phyloP scores from a whole-genome alignment of 2,888 invertebrate genomes.

The Cyclophora albipunctata region DNA sequence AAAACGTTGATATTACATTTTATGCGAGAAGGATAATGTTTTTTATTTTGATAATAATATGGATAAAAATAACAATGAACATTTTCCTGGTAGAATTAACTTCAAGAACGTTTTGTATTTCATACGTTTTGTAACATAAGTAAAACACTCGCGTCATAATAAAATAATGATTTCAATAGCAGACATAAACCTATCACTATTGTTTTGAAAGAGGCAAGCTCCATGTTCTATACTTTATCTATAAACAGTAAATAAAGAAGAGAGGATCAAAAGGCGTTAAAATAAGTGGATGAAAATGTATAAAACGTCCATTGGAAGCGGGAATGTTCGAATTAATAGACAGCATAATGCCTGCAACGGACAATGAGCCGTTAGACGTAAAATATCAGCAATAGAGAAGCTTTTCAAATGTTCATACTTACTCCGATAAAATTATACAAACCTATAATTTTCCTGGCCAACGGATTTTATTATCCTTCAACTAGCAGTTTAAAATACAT shows the following conservation, averaged over 20 bases:
- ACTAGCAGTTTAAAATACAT: no score
- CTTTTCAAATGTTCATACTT: slow-evolving; percentile 23
- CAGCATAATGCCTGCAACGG: slow-evolving; percentile 30
- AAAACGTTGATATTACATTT: no score
- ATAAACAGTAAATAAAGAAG: slow-evolving; percentile 22
- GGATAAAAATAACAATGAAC: no score
- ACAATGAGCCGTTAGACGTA: slow-evolving; percentile 38
- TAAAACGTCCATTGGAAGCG: slow-evolving; percentile 32
- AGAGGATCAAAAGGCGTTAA: slow-evolving; percentile 25
- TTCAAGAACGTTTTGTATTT: no score
- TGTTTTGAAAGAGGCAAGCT: slow-evolving; percentile 1
- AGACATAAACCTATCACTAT: slow-evolving; percentile 6
- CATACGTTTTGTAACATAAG: no score
- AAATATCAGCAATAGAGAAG: slow-evolving; percentile 23
- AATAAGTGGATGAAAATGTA: slow-evolving; percentile 28
- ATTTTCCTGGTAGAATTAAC: no score
- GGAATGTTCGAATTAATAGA: slow-evolving; percentile 34
- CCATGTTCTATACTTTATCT: slow-evolving; percentile 1
- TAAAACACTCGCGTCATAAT: no score
- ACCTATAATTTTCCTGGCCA: no score
- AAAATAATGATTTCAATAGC: no score
- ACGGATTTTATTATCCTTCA: no score
- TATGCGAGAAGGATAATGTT: no score
- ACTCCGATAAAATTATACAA: not conserved
- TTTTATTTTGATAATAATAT: no score